Base-by-base conservation (phyloP, 2,888 invertebrate species). In the Anthrax anthrax region DNA sequence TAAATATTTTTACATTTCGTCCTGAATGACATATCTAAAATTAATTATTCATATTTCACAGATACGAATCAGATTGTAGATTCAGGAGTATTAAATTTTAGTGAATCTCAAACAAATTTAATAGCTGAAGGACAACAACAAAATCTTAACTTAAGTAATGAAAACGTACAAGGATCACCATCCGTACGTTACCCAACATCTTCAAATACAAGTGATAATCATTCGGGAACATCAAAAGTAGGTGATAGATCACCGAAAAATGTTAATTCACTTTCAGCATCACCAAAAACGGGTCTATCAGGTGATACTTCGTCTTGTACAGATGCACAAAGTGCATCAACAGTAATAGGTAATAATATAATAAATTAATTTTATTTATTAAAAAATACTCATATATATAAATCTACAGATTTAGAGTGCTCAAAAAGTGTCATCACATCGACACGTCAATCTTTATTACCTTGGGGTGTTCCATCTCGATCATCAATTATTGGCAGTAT, bases 391-490 rank as follows among this genome's bases (percentile, higher is more conserved):
- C n/a, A n/a, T n/a, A 23, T 23, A 23, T 8, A 6, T 23, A 23
- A 6, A 29, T 29, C 12, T 32, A 18, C n/a, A 50, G 48, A 50
- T 40, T 43, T 47, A 43, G 50, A 50, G 13, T 45, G 50, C 37
- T 44, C 23, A 16, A 51, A 56, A 55, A 44, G 50, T 18, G 60
- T 62, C 12, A 60, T 63, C 46, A 55, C 57, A 16, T 56, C 58
- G 18, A 57, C 56, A 42, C 64, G 72, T 58, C 79, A 78, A 39
- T 77, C 81, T 29, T 72, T 83, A 62, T 63, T 90, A 47, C 90
- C 90, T 27, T 91, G 90, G 90, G 88, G 88, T 40, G 78, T 81
- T 13, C 61, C 66, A 47, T 66, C 66, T 16, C 59, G 68, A 29
- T 61, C 65, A 34, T 66, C 67, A 1, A 61, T 68, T 17, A 59